Conservation (phyloP, 1,140 invertebrate species). For the Agraylea sexmaculata region DNA sequence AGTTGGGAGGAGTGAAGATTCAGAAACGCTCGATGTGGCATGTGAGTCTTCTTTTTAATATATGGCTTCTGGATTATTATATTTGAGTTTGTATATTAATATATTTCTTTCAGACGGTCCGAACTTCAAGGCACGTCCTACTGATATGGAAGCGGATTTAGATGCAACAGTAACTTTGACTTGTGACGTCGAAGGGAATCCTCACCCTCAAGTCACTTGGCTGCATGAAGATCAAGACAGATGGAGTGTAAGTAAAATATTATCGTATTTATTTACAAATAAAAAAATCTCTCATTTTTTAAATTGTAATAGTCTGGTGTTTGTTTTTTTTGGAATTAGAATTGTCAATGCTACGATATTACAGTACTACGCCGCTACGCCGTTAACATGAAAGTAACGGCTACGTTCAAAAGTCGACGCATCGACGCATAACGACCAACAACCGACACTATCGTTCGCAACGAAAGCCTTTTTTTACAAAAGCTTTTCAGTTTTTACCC, state of each 20-base stretch:
- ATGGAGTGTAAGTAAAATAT: conserved; percentile 32
- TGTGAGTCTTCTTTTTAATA: conserved; percentile 48
- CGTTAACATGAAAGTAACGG: too few species aligned
- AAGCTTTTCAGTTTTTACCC: too few species aligned
- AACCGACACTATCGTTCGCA: too few species aligned
- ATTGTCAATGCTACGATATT: too few species aligned
- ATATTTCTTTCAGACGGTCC: conserved; percentile 48
- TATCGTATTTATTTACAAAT: not conserved
- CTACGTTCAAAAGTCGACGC: too few species aligned
- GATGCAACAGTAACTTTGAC: conserved; percentile 54
- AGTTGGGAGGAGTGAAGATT: conserved; percentile 65
- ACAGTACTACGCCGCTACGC: too few species aligned
- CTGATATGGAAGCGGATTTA: conserved; percentile 56
- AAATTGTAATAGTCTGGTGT: too few species aligned
- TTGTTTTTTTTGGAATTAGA: too few species aligned
- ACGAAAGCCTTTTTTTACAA: too few species aligned
- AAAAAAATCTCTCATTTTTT: not conserved
- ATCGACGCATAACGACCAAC: too few species aligned
- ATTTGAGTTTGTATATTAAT: not conserved
- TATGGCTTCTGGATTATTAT: not conserved
- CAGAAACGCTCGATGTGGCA: conserved; percentile 58
- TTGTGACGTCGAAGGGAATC: conserved; percentile 72
- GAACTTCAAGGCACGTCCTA: conserved; percentile 51
- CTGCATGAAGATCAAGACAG: conserved; percentile 53
- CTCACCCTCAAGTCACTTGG: conserved; percentile 61